Evolutionary conservation across 1,140 invertebrate genomes (phyloP), one percentile per base, ranked within the genome.

Genomic region (Drosophila quadrilineata): DNA sequence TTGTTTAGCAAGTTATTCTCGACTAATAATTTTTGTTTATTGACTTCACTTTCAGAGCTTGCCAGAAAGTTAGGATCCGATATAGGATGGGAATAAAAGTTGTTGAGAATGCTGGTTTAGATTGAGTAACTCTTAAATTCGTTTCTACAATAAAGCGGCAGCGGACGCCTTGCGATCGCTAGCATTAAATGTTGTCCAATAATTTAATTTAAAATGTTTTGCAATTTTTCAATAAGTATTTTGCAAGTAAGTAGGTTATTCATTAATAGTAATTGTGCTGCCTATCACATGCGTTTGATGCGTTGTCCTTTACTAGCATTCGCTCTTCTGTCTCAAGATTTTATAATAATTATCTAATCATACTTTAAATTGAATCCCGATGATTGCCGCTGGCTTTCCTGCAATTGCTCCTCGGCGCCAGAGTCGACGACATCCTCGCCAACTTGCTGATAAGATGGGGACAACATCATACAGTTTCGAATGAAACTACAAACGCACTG

Each of bases 401-500:
- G 40, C 21, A 19, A 8, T 5, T 65, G 59, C 16, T 48, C 46
- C 21, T 26, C 14, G n/a, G 49, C 26, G 12, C 36, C 31, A n/a
- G 46, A 36, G 9, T 26, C 31, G 14, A 9, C 22, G 6, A 40
- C 29, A 10, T n/a, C n/a, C n/a, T 45, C 28, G 19, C 14, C 12
- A 6, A 33, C 12, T 10, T 43, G n/a, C 19, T 68, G 65, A 26
- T 65, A 45, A 12, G 50, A n/a, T 16, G 4, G 70, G 64, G 6
- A 71, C 40, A 14, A 60, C n/a, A n/a, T 69, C 58, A 93, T 72
- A 69, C 93, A 93, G 68, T 91, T 91, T 43, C 92, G 91, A 1
- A 94, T 90, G 71, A 94, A 94, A 38, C 88, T 91, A 68, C 90
- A 92, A 5, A 94, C 92, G 22, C 91, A 91, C 29, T 92, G 91